Evolutionary conservation across 2,888 invertebrate species (phyloP).

Genomic region (Yponomeuta sedellus): DNA sequence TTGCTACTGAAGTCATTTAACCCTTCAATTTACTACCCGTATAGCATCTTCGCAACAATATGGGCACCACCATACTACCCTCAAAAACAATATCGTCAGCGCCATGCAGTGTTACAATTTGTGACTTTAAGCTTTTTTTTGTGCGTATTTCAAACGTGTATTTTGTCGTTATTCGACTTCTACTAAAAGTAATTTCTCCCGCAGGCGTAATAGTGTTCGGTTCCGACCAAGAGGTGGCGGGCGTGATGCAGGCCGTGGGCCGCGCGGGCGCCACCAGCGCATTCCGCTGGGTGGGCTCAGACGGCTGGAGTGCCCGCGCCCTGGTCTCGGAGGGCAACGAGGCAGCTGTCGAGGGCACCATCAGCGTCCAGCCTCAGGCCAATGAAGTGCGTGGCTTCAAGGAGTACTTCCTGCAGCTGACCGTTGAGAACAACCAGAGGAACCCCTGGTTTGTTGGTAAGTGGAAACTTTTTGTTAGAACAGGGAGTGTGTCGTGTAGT

Average conservation of each 20-base stretch:
- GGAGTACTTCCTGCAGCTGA: conserved; percentile 89
- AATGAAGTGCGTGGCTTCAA: conserved; percentile 90
- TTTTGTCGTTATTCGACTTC: too few relatives aligned
- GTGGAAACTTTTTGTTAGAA: conserved; percentile 34
- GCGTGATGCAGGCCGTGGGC: conserved; percentile 93
- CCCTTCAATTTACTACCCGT: too few relatives aligned
- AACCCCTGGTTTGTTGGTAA: conserved; percentile 98
- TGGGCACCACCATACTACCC: not conserved
- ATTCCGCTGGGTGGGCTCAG: conserved; percentile 97
- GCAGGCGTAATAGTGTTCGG: conserved; percentile 96
- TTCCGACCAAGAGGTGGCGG: conserved; percentile 97
- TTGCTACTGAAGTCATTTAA: too few relatives aligned
- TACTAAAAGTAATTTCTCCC: not conserved
- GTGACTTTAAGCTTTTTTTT: too few relatives aligned
- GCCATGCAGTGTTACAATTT: too few relatives aligned
- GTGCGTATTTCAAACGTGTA: too few relatives aligned
- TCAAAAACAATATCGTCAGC: too few relatives aligned
- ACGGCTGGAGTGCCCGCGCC: conserved; percentile 95
- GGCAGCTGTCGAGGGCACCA: conserved; percentile 84
- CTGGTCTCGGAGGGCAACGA: conserved; percentile 91
- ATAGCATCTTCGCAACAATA: too few relatives aligned
- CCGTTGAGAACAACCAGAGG: conserved; percentile 89
- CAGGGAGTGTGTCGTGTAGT: too few relatives aligned
- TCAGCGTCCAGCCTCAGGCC: conserved; percentile 95
- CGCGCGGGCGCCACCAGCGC: conserved; percentile 88